Evolutionary conservation across 2,113 vertebrate genomes (phyloP).

Genomic region (Candoia aspera): DNA sequence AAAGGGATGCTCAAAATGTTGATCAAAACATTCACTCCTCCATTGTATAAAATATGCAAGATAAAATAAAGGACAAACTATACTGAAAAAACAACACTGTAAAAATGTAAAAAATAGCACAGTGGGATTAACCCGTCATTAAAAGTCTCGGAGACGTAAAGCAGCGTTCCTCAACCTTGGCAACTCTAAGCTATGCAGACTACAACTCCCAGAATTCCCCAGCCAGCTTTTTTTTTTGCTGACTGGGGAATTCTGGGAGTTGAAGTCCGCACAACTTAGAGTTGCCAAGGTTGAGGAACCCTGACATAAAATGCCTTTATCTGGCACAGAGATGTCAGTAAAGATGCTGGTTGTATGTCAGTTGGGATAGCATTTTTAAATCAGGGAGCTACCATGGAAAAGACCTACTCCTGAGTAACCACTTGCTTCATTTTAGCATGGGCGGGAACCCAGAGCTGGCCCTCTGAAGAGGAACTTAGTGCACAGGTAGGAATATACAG

Average conservation of each 20-base stretch:
- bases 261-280: too few species aligned
- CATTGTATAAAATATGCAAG: neutral
- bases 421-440: neutral
- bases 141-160: neutral
- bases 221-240: too few species aligned
- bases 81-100: neutral
- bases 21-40: neutral
- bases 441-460: too few species aligned
- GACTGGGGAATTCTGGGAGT: too few species aligned
- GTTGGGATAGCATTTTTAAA: neutral
- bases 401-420: neutral
- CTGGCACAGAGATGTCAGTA: neutral
- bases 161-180: too few species aligned
- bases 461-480: too few species aligned
- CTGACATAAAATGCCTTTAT: neutral
- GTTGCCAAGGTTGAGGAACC: too few species aligned
- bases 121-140: neutral
- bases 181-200: too few species aligned
- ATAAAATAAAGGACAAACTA: neutral
- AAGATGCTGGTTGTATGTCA: neutral
- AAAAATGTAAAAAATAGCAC: neutral
- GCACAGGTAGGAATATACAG: too few species aligned
- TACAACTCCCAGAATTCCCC: too few species aligned
- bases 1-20: neutral
- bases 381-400: neutral